phyloP scores from a whole-genome alignment of 2,888 invertebrate genomes.

The Teleogryllus oceanicus region DNA sequence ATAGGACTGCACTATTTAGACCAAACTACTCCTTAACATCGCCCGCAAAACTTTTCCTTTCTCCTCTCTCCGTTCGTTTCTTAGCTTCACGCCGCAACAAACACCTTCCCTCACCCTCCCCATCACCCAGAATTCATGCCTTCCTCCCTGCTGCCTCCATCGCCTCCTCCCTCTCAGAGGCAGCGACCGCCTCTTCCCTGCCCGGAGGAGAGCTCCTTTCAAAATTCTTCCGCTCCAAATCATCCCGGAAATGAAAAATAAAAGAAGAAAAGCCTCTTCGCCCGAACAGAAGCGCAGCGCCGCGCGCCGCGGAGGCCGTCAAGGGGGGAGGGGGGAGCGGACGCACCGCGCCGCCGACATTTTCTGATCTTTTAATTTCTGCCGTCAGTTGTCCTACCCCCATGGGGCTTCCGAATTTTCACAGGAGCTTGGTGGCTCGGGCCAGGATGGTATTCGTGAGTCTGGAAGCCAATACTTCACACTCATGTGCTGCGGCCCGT shows the following conservation, averaged over 20 bases:
- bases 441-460: too few species aligned
- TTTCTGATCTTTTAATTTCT: constrained; percentile 18
- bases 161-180: background rate
- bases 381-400: background rate
- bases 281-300: background rate
- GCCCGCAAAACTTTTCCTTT: too few species aligned
- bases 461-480: background rate
- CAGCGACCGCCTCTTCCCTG: background rate
- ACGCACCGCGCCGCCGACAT: background rate
- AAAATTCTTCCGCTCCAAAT: constrained; percentile 18
- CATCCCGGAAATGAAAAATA: constrained; percentile 7
- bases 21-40: too few species aligned
- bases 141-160: background rate
- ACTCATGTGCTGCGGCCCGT: background rate
- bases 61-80: too few species aligned
- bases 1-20: too few species aligned
- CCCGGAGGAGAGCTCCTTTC: constrained; percentile 18
- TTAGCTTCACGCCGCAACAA: too few species aligned
- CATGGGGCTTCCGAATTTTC: background rate
- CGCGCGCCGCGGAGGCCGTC: background rate
- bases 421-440: too few species aligned
- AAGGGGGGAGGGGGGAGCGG: too few species aligned
- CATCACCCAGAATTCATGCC: too few species aligned
- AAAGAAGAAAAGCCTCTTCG: constrained; percentile 5
- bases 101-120: too few species aligned